Percentiles rank a stretch among this genome's conserved stretches.
Evolutionary conservation across 1,140 invertebrate species (phyloP).

Genomic region (Sesamia nonagrioides): DNA sequence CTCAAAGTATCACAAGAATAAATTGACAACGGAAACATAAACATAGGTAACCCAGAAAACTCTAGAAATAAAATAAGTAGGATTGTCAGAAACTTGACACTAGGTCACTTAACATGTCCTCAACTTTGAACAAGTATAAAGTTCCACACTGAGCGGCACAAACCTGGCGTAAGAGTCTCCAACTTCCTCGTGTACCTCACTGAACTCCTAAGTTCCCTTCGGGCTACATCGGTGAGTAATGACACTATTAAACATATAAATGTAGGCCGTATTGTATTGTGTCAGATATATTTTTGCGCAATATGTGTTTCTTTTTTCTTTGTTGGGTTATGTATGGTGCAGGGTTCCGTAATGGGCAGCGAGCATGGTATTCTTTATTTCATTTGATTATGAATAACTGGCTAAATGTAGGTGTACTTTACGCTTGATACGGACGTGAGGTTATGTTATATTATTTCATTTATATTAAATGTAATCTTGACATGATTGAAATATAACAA

Average conservation of each 20-base stretch:
- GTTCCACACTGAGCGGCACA: background rate
- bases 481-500: no score
- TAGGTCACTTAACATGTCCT: background rate
- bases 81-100: background rate
- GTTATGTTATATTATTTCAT: no score
- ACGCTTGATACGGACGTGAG: background rate
- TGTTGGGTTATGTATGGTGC: background rate
- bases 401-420: background rate
- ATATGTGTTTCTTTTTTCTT: background rate
- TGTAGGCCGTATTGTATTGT: conserved; percentile 37
- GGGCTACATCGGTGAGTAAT: conserved; percentile 41
- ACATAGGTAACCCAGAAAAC: no score
- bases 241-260: conserved; percentile 51
- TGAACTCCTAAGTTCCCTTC: conserved; percentile 27
- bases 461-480: no score
- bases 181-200: conserved; percentile 3
- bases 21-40: no score
- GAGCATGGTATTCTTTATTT: background rate
- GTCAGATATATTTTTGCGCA: conserved; percentile 16
- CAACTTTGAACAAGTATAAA: conserved; percentile 16
- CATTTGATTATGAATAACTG: background rate
- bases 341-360: background rate
- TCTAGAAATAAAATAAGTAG: background rate
- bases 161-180: conserved; percentile 3
- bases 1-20: no score